Evolutionary conservation across 1,140 invertebrate species (phyloP).

Genomic region (Pseudomyrmex flavicornis): DNA sequence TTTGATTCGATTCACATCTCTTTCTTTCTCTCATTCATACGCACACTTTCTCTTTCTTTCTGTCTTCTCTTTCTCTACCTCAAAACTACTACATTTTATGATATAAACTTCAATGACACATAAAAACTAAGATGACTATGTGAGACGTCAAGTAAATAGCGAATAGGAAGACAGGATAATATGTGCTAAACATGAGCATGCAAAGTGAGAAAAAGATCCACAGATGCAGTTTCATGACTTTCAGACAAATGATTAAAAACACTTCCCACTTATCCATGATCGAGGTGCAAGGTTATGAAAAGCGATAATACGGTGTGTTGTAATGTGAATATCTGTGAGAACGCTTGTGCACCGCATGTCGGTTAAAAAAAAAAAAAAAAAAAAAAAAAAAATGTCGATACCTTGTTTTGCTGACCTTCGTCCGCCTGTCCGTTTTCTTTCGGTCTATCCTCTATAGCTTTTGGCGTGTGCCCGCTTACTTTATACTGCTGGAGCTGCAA

Average conservation of each 20-base stretch:
- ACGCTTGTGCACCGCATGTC: constrained; percentile 46
- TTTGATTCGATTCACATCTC: constrained; percentile 17
- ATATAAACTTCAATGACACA: constrained; percentile 27
- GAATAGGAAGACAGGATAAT: not conserved
- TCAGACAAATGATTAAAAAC: constrained; percentile 67
- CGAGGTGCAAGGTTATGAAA: constrained; percentile 70
- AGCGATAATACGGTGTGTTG: constrained; percentile 59
- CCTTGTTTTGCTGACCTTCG: constrained; percentile 84
- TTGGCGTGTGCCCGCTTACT: constrained; percentile 87
- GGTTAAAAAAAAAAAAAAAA: too few relatives aligned
- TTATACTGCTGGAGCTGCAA: constrained; percentile 92
- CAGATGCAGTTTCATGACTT: constrained; percentile 74
- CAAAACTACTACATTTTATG: constrained; percentile 39
- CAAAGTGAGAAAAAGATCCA: constrained; percentile 72
- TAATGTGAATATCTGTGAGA: constrained; percentile 67
- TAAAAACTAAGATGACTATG: constrained; percentile 13
- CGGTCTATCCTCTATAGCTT: constrained; percentile 87
- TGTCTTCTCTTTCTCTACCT: too few relatives aligned
- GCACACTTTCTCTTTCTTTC: too few relatives aligned
- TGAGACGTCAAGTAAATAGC: constrained; percentile 43
- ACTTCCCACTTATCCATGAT: constrained; percentile 72
- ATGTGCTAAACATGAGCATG: constrained; percentile 76
- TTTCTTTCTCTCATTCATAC: not conserved
- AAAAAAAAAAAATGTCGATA: constrained; percentile 54
- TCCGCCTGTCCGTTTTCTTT: constrained; percentile 90